Base-by-base conservation (phyloP, 2,888 invertebrate genomes). In the Calliphora vomitoria region DNA sequence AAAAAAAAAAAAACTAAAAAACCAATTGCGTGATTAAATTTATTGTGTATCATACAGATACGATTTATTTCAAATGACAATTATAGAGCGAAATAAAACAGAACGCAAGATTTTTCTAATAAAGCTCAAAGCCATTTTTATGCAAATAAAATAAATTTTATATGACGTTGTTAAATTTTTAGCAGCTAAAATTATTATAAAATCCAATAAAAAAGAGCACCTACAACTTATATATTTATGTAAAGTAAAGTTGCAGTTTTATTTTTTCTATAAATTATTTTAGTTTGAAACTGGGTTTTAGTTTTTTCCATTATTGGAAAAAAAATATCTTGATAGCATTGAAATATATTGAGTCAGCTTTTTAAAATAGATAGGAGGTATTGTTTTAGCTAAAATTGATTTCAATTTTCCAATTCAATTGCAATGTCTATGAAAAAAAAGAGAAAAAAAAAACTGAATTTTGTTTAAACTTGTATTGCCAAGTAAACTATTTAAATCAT, bases 341-440 rank as follows among this genome's bases (percentile, higher is more conserved):
- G 87, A 82, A 81, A 82, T 64, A 55, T 75, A 85, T 85, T 85
- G 85, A 87, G 82, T 87, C 87, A 87, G 82, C 82, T 55, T 75
- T 71, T 71, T 13, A 47, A 35, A 64, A 74, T 64, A 35, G 8
- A 55, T 60, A 25, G 25, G 25, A 25, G 25, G 58, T 76, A 68
- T 68, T 75, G 74, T 66, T 74, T 66, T 58, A 74, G 82, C 44
- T 50, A 47, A 78, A 84, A 64, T 50, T 68, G 66, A 68, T 82
- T 82, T 69, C 3, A 62, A 78, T 76, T 78, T 83, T 44, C 20
- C 18, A 8, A 8, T 25, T 44, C n/a, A 71, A 71, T 55, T 82
- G 66, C 13, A 60, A 50, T 55, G 11, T 15, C 25, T n/a, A 76
- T 25, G 64, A 64, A 8, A 8, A 58, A 20, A 72, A n/a, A n/a